Conservation (phyloP, 1,140 invertebrate species). For the Adelges cooleyi region DNA sequence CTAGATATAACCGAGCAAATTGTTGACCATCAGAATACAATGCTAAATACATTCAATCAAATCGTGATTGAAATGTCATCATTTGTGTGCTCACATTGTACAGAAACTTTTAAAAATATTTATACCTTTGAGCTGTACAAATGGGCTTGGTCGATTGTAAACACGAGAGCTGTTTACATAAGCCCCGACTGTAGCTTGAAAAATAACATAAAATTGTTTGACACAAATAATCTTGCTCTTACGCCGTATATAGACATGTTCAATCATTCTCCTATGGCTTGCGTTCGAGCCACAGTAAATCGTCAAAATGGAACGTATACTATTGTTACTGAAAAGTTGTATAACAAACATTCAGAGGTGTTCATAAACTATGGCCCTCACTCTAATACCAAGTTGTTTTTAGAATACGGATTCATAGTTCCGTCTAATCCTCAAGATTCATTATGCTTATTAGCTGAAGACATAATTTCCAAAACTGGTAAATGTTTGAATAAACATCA, state of each 20-base stretch:
- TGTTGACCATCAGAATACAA: constrained; percentile 29
- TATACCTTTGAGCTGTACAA: constrained; percentile 34
- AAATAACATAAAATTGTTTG: constrained; percentile 30
- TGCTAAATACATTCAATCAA: constrained; percentile 30
- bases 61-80: constrained; percentile 17
- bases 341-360: constrained; percentile 34
- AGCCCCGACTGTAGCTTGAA: constrained; percentile 31
- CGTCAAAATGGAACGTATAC: constrained; percentile 31
- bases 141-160: constrained; percentile 47
- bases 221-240: constrained; percentile 42
- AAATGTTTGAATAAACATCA: constrained; percentile 36
- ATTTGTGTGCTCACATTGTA: constrained; percentile 33
- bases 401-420: constrained; percentile 36
- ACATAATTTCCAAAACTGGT: constrained; percentile 31
- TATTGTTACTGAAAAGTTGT: constrained; percentile 32
- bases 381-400: constrained; percentile 34
- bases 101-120: constrained; percentile 24
- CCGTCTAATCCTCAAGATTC: constrained; percentile 33
- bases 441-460: constrained; percentile 29
- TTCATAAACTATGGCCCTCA: constrained; percentile 36
- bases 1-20: constrained; percentile 32
- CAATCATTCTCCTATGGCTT: constrained; percentile 43
- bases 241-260: constrained; percentile 53
- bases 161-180: constrained; percentile 46
- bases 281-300: constrained; percentile 32